Evolutionary conservation across 2,888 invertebrate genomes (phyloP), one percentile per base, ranked within the genome.

Genomic region (Cheilosia scutellata): DNA sequence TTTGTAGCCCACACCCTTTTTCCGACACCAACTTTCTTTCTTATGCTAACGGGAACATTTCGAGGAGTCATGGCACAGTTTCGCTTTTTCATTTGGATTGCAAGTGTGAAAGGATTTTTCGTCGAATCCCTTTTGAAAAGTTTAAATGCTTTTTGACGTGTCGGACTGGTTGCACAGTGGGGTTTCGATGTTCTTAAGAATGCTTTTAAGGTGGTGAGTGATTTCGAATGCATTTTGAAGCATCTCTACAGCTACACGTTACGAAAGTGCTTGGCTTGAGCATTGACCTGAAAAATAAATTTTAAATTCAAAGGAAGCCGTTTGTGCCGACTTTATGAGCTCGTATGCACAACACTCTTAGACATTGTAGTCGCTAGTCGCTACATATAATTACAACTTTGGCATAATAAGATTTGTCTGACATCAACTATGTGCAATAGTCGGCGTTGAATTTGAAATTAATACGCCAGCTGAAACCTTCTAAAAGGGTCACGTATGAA

Each of bases 1-100:
- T 20, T 63, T 71, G 9, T 16, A 25, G 11, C n/a, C 25, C 6
- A 11, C 25, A 25, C 47, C 37, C 37, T 49, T 49, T 20, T 16
- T 16, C n/a, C 51, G 51, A 53, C 20, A 29, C 16, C 25, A 20
- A 49, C 9, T 25, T 25, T 25, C 5, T 42, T 71, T 47, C 40
- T 65, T 72, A 11, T 37, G 57, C 33, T 58, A 65, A 55, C 29
- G 63, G 55, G 42, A 25, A 40, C n/a, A 58, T 72, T 72, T 72
- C 16, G 47, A 82, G 78, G 66, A 77, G 72, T 51, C 72, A 60
- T 78, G 82, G 62, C 78, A 82, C 66, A 82, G 78, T 82, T 82
- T 72, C 53, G 53, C 70, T 44, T 51, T 57, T 62, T 62, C 80
- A 84, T 79, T 80, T 75, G 47, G 33, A 71, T 65, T 66, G 71